Percentiles rank a stretch among this genome's conserved stretches.
Conservation (phyloP, 2,113 vertebrate species). For the Cisticola juncidis region DNA sequence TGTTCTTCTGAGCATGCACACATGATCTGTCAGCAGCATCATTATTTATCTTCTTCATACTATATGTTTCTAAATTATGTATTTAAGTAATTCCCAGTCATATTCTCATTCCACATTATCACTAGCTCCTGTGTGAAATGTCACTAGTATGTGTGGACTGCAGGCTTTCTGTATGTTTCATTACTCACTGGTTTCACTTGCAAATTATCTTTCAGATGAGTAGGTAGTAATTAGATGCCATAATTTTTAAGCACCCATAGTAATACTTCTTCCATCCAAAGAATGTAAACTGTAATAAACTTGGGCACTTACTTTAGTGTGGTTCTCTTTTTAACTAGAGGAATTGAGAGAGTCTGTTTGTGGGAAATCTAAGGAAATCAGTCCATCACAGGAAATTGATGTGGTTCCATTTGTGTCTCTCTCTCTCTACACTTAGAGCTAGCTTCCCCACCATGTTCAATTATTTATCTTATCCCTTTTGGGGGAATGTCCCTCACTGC, state of each 20-base stretch:
- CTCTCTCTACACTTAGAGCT: neutral
- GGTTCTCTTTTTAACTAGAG: neutral
- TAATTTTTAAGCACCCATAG: neutral
- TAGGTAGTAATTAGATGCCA: neutral
- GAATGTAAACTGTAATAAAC: neutral
- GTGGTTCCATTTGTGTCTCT: neutral
- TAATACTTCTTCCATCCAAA: neutral
- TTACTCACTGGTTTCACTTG: neutral
- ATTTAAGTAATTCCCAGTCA: neutral
- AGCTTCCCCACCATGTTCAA: neutral
- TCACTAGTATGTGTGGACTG: neutral
- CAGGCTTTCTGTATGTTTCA: neutral
- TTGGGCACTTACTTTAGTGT: neutral
- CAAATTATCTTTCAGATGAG: neutral
- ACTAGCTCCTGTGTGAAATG: neutral
- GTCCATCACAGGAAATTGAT: neutral
- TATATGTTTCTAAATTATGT: neutral
- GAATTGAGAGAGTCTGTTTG: neutral
- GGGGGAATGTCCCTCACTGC: neutral
- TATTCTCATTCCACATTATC: neutral
- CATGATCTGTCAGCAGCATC: neutral
- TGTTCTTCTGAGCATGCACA: neutral
- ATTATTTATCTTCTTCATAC: neutral
- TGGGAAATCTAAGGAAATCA: neutral
- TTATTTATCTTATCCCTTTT: neutral